phyloP scores from a whole-genome alignment of 1,140 invertebrate species.

The Lepidostoma basale region DNA sequence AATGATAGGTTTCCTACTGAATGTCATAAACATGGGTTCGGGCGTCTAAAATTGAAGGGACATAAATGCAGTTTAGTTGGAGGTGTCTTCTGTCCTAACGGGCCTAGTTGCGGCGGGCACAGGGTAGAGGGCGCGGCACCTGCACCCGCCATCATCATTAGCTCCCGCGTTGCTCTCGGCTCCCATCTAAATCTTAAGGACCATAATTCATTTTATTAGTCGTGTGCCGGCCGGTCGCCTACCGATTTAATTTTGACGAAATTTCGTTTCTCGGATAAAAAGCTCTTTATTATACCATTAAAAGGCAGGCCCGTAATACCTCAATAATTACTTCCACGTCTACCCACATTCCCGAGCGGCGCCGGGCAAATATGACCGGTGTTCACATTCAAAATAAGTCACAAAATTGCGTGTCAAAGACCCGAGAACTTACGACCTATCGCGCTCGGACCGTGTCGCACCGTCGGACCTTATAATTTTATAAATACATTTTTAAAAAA shows the following conservation, averaged over 20 bases:
- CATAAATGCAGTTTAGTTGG: background rate
- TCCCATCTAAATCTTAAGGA: conserved; percentile 3
- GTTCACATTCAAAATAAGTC: background rate
- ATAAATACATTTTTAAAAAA: conserved; percentile 46
- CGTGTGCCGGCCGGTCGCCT: conserved; percentile 32
- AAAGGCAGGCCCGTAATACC: conserved; percentile 32
- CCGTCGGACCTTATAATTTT: conserved; percentile 44
- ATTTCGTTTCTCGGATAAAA: conserved; percentile 36
- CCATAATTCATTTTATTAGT: conserved; percentile 40
- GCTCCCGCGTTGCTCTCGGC: conserved; percentile 3
- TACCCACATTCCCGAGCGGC: background rate
- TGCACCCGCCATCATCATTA: conserved; percentile 7
- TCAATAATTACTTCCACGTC: conserved; percentile 19
- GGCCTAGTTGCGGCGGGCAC: background rate
- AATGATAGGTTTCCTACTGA: too few species aligned
- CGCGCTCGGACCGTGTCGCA: background rate
- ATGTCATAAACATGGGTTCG: background rate
- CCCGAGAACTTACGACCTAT: background rate
- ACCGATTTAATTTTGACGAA: conserved; percentile 31
- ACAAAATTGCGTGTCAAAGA: conserved; percentile 17
- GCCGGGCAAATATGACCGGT: conserved; percentile 1
- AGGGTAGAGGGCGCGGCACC: conserved; percentile 15
- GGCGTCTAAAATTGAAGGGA: background rate
- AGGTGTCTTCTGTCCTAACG: background rate
- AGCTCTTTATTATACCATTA: conserved; percentile 40